phyloP scores from a whole-genome alignment of 2,797 vertebrate species.

The Cyprinella venusta region DNA sequence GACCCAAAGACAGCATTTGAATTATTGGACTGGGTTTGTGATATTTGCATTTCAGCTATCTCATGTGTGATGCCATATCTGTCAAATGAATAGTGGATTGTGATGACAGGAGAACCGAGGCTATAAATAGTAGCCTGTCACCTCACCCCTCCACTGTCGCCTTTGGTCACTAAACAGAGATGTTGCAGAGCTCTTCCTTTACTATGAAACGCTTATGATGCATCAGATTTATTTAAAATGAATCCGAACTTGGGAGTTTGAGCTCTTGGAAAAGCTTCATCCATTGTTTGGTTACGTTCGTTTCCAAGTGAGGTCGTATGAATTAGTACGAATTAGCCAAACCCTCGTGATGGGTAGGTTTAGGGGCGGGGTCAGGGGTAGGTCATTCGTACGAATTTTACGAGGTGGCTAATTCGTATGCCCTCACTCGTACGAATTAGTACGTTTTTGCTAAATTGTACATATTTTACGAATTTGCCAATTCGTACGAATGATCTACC shows the following conservation, averaged over 20 bases:
- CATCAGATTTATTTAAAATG: not conserved
- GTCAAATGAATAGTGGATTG: not conserved
- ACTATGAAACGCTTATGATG: not conserved
- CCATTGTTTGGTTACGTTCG: too few relatives aligned
- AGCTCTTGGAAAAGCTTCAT: not conserved
- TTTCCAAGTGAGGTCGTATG: too few relatives aligned
- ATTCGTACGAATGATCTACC: too few relatives aligned
- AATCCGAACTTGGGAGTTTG: not conserved
- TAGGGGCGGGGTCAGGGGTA: too few relatives aligned
- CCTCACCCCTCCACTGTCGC: not conserved
- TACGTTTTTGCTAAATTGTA: too few relatives aligned
- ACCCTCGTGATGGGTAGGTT: too few relatives aligned
- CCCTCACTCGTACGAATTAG: too few relatives aligned
- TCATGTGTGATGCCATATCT: not conserved
- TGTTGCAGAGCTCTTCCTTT: not conserved
- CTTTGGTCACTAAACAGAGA: not conserved
- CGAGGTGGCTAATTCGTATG: too few relatives aligned
- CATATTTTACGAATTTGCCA: too few relatives aligned
- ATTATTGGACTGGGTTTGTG: not conserved
- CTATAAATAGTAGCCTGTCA: conserved; percentile 17
- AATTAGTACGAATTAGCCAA: too few relatives aligned
- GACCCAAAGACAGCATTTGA: conserved; percentile 1
- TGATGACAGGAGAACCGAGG: not conserved
- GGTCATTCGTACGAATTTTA: too few relatives aligned
- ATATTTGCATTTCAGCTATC: not conserved